Conservation (phyloP, 1,140 invertebrate genomes). For the Globodera rostochiensis region DNA sequence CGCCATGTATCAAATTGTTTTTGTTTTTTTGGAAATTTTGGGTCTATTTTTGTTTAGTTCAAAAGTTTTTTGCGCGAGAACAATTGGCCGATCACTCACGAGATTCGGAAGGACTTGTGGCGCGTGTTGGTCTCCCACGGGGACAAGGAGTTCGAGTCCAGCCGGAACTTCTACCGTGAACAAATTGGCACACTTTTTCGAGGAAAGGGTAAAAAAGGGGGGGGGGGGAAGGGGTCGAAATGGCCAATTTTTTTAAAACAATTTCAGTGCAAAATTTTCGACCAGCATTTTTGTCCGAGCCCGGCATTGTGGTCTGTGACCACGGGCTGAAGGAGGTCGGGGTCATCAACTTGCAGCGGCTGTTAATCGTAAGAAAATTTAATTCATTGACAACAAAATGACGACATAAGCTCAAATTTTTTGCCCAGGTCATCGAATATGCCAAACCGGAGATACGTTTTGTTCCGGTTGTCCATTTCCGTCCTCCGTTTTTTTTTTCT, state of each 20-base stretch:
- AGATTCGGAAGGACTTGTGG: slow-evolving; percentile 59
- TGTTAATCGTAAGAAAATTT: slow-evolving; percentile 45
- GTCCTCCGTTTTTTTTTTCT: neutral
- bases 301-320: slow-evolving; percentile 62
- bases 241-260: neutral
- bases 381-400: neutral
- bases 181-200: slow-evolving; percentile 52
- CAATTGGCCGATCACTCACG: slow-evolving; percentile 61
- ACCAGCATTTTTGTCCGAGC: slow-evolving; percentile 50
- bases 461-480: slow-evolving; percentile 57
- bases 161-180: slow-evolving; percentile 49
- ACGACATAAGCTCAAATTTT: neutral
- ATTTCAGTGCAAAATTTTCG: slow-evolving; percentile 57
- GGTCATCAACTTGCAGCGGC: slow-evolving; percentile 55
- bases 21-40: neutral
- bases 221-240: neutral
- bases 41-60: slow-evolving; percentile 47
- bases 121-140: slow-evolving; percentile 48
- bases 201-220: slow-evolving; percentile 52
- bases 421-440: slow-evolving; percentile 56
- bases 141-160: slow-evolving; percentile 58
- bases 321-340: slow-evolving; percentile 62
- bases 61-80: slow-evolving; percentile 63
- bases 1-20: neutral
- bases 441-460: slow-evolving; percentile 59